Evolutionary conservation across 2,888 invertebrate species (phyloP).

Genomic region (Epinotia bilunana): DNA sequence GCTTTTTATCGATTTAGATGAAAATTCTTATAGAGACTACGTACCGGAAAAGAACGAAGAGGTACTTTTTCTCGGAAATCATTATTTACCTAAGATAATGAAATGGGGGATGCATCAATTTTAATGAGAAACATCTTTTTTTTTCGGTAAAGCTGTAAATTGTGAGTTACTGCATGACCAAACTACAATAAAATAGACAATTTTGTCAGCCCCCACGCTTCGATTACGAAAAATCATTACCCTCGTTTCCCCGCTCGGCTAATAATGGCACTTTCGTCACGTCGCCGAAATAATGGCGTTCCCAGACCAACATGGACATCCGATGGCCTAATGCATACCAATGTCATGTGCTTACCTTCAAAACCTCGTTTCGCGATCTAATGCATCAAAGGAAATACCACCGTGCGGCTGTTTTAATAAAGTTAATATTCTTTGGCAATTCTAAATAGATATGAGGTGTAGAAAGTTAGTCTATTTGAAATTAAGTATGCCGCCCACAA

Average conservation of each 20-base stretch:
- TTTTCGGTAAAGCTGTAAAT: not conserved
- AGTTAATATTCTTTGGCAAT: not conserved
- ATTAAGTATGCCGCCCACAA: constrained; percentile 41
- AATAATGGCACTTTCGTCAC: constrained; percentile 40
- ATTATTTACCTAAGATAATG: too few species aligned
- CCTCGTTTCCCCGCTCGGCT: constrained; percentile 17
- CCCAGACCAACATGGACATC: constrained; percentile 28
- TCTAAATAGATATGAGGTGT: not conserved
- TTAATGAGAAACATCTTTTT: too few species aligned
- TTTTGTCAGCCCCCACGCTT: constrained; percentile 20
- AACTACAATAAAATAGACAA: constrained; percentile 1
- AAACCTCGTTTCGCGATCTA: not conserved
- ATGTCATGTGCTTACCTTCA: constrained; percentile 1
- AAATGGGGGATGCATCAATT: too few species aligned
- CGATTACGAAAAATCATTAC: constrained; percentile 28
- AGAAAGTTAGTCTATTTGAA: constrained; percentile 15
- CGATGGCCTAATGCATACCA: constrained; percentile 34
- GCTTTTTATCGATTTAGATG: not conserved
- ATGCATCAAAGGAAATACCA: not conserved
- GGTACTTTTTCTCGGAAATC: too few species aligned
- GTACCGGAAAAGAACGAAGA: too few species aligned
- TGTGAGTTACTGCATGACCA: not conserved
- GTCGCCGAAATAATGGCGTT: constrained; percentile 35
- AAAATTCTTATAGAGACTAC: not conserved
- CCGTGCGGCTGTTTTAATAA: not conserved